phyloP scores from a whole-genome alignment of 2,797 vertebrate species.

The Toxotes lorentzi region DNA sequence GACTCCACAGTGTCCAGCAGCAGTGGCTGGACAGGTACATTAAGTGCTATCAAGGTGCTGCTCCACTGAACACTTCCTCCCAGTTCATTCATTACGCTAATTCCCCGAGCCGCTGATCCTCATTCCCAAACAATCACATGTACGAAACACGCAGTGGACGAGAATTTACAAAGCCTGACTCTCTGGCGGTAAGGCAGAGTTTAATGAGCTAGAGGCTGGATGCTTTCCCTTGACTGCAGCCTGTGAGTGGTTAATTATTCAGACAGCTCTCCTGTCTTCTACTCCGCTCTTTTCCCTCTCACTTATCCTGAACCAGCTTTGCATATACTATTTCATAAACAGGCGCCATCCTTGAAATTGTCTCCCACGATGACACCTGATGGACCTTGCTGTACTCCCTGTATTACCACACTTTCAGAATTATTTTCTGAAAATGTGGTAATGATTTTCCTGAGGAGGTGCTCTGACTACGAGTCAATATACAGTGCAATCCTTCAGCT shows the following conservation, averaged over 20 bases:
- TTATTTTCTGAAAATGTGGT: too few species aligned
- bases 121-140: constrained; percentile 23
- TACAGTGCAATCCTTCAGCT: neutral
- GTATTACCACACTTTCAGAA: neutral
- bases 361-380: constrained; percentile 35
- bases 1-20: constrained; percentile 1
- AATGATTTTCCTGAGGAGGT: neutral
- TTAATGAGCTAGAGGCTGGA: constrained; percentile 82
- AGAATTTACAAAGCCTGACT: constrained; percentile 54
- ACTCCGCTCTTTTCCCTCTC: accelerated
- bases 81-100: constrained; percentile 54
- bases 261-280: constrained; percentile 56
- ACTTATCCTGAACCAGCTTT: constrained; percentile 8
- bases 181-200: constrained; percentile 56
- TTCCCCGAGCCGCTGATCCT: constrained; percentile 42
- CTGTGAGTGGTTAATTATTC: constrained; percentile 83
- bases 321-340: constrained; percentile 28
- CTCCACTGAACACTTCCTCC: constrained; percentile 53
- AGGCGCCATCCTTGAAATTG: constrained; percentile 35
- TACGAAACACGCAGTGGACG: constrained; percentile 37
- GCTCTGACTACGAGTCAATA: neutral
- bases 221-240: constrained; percentile 72
- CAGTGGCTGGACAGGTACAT: constrained; percentile 17
- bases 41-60: constrained; percentile 23
- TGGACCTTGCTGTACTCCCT: constrained; percentile 9